Percentiles rank a stretch among this genome's conserved stretches.
Evolutionary conservation across 2,797 vertebrate genomes (phyloP).

Genomic region (Odontamblyopus lacepedii): DNA sequence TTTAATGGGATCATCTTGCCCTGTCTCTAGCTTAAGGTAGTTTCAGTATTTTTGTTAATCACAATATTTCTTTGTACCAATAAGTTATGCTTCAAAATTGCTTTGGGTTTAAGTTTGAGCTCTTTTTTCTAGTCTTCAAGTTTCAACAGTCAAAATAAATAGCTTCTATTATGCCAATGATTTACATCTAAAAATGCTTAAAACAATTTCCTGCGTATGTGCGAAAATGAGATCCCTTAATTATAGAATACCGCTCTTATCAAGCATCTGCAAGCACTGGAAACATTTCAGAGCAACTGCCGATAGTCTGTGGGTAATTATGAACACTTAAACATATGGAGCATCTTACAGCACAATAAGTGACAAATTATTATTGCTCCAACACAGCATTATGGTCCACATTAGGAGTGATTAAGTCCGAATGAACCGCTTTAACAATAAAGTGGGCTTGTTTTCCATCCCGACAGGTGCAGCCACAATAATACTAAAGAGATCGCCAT

Average conservation of each 20-base stretch:
- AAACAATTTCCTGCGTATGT: neutral
- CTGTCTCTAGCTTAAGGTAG: too few species aligned
- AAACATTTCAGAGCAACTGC: slow-evolving; percentile 34
- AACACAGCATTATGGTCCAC: slow-evolving; percentile 27
- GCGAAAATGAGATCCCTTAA: slow-evolving; percentile 14
- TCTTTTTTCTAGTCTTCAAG: neutral
- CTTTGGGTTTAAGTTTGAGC: neutral
- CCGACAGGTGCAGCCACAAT: slow-evolving; percentile 20
- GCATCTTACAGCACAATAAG: slow-evolving; percentile 35
- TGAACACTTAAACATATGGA: slow-evolving; percentile 33
- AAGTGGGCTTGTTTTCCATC: slow-evolving; percentile 8
- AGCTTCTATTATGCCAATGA: neutral
- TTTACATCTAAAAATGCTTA: neutral
- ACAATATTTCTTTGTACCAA: too few species aligned
- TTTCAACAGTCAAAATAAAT: neutral
- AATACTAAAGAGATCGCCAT: slow-evolving; percentile 28
- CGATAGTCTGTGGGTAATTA: slow-evolving; percentile 23
- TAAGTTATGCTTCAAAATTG: too few species aligned
- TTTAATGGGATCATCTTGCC: too few species aligned
- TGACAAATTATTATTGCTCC: slow-evolving; percentile 23
- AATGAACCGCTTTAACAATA: neutral
- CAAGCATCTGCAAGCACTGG: slow-evolving; percentile 9
- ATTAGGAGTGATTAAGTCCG: slow-evolving; percentile 3
- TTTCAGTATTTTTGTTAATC: too few species aligned
- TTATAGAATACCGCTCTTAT: slow-evolving; percentile 26